Percentiles rank a stretch among this genome's conserved stretches.
Evolutionary conservation across 2,113 vertebrate species (phyloP).

Genomic region (Cryptomyrus ogoouensis): DNA sequence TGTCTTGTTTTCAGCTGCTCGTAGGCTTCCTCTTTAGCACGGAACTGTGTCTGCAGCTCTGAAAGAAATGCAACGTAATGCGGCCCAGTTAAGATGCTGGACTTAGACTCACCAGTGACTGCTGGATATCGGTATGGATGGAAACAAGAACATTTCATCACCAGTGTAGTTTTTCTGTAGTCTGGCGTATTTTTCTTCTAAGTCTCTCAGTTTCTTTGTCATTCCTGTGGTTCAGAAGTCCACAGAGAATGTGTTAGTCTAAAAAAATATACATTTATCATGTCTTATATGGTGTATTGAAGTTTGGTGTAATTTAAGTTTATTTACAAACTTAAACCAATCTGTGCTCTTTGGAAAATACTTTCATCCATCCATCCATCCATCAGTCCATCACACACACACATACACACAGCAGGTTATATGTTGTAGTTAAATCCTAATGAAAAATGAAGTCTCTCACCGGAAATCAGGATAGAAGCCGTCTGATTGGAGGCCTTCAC

Average conservation of each 20-base stretch:
- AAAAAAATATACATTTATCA: not conserved
- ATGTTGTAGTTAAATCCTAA: not conserved
- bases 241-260: not conserved
- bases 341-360: not conserved
- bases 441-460: not conserved
- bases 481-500: not conserved
- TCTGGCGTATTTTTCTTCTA: not conserved
- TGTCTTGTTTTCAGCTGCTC: constrained; percentile 2
- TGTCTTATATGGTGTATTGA: not conserved
- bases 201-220: not conserved
- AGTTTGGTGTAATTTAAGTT: not conserved
- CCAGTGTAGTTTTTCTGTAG: not conserved
- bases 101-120: not conserved
- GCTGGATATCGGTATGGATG: not conserved
- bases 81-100: not conserved
- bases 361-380: not conserved
- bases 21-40: not conserved
- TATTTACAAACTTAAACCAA: not conserved
- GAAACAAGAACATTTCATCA: not conserved
- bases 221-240: constrained; percentile 25
- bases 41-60: constrained; percentile 29
- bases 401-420: not conserved
- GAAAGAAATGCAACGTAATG: not conserved
- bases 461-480: not conserved
- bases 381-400: not conserved